A percentile compares a stretch with the other conserved stretches of the same genome.
These are phyloP conservation scores for Bruchidius siliquastri DNA, from an alignment of 2,888 invertebrate species.

Conservation along the genomic window DNA sequence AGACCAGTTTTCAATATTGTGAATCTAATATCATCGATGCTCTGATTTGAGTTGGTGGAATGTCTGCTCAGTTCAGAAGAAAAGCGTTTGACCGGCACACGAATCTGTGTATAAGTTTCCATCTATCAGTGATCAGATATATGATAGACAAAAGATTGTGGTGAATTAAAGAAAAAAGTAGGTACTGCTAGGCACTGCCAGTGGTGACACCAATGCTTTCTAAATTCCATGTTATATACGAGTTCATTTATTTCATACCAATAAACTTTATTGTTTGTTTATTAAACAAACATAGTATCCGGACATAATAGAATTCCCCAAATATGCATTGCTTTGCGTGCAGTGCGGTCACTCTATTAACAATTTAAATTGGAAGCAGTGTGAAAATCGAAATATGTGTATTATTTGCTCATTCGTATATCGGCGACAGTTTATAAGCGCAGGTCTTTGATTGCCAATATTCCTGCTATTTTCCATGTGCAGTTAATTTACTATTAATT, in stretches of 20 bases:
- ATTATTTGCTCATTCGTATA: background rate
- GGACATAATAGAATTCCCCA: background rate
- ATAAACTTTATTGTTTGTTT: background rate
- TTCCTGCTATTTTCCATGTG: background rate
- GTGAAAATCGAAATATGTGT: background rate
- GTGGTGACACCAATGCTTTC: too few relatives aligned
- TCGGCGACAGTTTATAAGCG: background rate
- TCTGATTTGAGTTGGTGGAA: too few relatives aligned
- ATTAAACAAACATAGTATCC: background rate
- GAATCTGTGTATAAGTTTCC: too few relatives aligned
- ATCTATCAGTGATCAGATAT: too few relatives aligned
- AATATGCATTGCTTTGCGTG: background rate
- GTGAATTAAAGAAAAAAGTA: too few relatives aligned
- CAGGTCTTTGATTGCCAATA: background rate
- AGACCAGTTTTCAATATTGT: too few relatives aligned
- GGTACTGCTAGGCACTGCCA: too few relatives aligned
- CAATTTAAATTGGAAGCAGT: background rate
- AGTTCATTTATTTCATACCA: background rate
- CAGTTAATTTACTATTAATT: background rate
- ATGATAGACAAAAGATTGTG: too few relatives aligned
- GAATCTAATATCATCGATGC: too few relatives aligned
- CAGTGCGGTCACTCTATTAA: background rate
- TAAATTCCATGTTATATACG: background rate
- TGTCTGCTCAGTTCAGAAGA: too few relatives aligned
- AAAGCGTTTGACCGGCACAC: too few relatives aligned